Conservation (phyloP, 2,888 invertebrate species). For the Clostera curtula region DNA sequence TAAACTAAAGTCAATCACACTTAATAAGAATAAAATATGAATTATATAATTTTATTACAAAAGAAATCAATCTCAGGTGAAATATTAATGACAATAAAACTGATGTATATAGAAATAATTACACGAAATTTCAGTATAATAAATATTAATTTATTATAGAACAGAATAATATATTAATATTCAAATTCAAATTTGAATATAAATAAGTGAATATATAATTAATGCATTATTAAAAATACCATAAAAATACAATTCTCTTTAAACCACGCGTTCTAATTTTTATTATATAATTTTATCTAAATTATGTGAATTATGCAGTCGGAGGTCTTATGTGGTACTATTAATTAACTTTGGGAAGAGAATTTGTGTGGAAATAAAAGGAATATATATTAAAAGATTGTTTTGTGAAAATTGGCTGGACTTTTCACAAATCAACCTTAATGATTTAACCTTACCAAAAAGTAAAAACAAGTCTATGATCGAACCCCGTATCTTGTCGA, state of each 20-base stretch:
- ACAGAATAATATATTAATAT: slow-evolving; percentile 8
- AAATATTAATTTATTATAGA: too few species aligned
- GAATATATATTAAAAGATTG: slow-evolving; percentile 19
- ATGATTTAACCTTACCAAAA: too few species aligned
- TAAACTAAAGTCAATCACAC: too few species aligned
- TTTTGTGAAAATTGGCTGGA: slow-evolving; percentile 56
- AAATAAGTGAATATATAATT: slow-evolving; percentile 1
- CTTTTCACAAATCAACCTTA: slow-evolving; percentile 44
- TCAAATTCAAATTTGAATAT: too few species aligned
- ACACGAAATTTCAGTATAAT: slow-evolving; percentile 1
- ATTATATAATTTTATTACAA: too few species aligned
- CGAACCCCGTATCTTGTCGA: too few species aligned
- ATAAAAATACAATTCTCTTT: slow-evolving; percentile 26
- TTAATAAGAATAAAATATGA: too few species aligned
- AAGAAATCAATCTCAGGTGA: too few species aligned
- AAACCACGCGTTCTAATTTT: slow-evolving; percentile 12
- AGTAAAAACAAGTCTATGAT: too few species aligned
- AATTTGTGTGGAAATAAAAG: slow-evolving; percentile 20
- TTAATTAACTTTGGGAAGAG: slow-evolving; percentile 23
- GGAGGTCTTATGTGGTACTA: slow-evolving; percentile 27
- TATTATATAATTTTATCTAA: slow-evolving; percentile 19
- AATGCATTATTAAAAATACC: slow-evolving; percentile 18
- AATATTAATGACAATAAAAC: slow-evolving; percentile 7
- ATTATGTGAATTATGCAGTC: slow-evolving; percentile 35
- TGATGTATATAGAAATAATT: slow-evolving; percentile 4